Percentiles rank a stretch among this genome's conserved stretches.
phyloP scores from a whole-genome alignment of 2,888 invertebrate species.

The Plebejus anna region DNA sequence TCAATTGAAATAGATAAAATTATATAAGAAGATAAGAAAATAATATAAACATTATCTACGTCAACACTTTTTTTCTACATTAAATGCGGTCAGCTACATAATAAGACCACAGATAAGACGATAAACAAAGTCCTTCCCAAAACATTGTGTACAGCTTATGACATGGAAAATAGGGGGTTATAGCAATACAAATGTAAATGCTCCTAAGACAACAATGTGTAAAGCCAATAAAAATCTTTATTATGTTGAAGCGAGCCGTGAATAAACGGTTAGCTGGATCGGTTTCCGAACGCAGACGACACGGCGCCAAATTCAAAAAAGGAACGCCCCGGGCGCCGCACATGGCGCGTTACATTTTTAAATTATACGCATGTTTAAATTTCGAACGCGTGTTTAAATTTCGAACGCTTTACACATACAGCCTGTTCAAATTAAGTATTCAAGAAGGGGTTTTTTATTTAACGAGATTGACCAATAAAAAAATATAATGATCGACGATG shows the following conservation, averaged over 20 bases:
- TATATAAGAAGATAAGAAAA: too few relatives aligned
- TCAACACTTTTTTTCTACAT: not conserved
- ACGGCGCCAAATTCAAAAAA: conserved; percentile 49
- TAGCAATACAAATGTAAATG: conserved; percentile 24
- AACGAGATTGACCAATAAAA: not conserved
- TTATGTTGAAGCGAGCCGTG: conserved; percentile 60
- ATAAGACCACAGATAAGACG: not conserved
- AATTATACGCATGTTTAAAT: conserved; percentile 73
- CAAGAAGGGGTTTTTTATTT: not conserved
- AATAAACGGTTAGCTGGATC: conserved; percentile 54
- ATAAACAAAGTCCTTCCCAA: conserved; percentile 13
- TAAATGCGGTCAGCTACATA: not conserved
- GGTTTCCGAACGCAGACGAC: conserved; percentile 53
- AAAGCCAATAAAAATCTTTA: conserved; percentile 70
- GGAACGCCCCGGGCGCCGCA: conserved; percentile 61
- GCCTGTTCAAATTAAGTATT: conserved; percentile 30
- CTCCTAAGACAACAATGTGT: conserved; percentile 35
- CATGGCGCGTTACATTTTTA: conserved; percentile 66
- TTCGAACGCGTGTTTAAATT: conserved; percentile 67
- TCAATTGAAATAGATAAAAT: too few relatives aligned
- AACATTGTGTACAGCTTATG: conserved; percentile 6
- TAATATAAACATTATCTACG: not conserved
- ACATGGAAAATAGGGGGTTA: not conserved
- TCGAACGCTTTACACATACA: conserved; percentile 53
- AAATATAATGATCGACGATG: not conserved